Evolutionary conservation across 2,797 vertebrate genomes (phyloP), one percentile per base, ranked within the genome.

Genomic region (Nyctalus aviator): DNA sequence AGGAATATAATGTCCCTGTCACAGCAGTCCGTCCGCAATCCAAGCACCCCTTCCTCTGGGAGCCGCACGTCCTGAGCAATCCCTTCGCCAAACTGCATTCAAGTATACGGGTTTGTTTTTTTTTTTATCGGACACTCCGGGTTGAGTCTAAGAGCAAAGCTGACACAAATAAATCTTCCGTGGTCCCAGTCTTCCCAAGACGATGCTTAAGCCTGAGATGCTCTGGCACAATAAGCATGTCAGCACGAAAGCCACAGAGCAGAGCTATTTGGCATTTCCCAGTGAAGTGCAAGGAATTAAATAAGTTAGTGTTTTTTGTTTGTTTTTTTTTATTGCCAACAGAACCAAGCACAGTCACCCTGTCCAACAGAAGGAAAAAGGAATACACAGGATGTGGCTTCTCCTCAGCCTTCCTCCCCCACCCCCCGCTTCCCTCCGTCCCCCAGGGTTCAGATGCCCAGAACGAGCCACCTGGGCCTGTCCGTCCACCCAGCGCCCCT

Each of bases 261-360:
- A 97, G 97, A 98, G 98, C 97, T 98, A 98, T 98, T 98, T 98
- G 98, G 98, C 98, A 98, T 98, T 98, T 98, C 98, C 97, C 98
- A 98, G 96, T 98, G 98, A 98, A 98, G 98, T 98, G 98, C 98
- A 98, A 98, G 98, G 97, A 98, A 98, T 98, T 98, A 98, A 98
- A 98, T 98, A 98, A 98, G 89, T 98, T 98, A 98, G 93, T 44
- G 44, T 44, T 37, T n/a, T n/a, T n/a, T n/a, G 41, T 41, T 9
- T 44, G 9, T 44, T 9, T 44, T 44, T 96, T 97, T 97, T 98
- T 98, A 98, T 98, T 98, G 97, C 98, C 98, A 97, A 95, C 91
- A 97, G 97, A 96, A 96, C 95, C 96, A 96, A 98, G 97, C 98
- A 98, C 93, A 97, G 96, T 97, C 95, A 95, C 41, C 83, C 96